These are phyloP conservation scores for Spheniscus mendiculus DNA, from an alignment of 2,113 vertebrate species.

Conservation along the genomic window DNA sequence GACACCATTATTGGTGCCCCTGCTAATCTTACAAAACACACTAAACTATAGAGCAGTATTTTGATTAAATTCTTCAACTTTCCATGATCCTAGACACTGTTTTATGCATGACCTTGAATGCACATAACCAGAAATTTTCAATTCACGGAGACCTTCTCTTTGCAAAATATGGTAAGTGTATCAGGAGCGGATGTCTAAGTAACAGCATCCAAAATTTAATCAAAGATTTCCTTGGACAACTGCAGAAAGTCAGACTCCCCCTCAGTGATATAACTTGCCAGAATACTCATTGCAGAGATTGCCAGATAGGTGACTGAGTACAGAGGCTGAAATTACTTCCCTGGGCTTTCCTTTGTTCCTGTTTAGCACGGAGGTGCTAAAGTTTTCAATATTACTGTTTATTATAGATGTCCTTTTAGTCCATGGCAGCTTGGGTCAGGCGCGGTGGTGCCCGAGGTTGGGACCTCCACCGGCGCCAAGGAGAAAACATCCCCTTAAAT, in stretches of 20 bases:
- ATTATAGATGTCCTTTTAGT: background rate
- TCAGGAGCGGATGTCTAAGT: conserved; percentile 44
- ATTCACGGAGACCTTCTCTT: conserved; percentile 51
- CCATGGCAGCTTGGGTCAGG: rapidly evolving
- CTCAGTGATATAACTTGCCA: conserved; percentile 22
- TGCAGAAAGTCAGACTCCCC: conserved; percentile 43
- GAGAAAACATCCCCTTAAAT: background rate
- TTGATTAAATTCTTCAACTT: conserved; percentile 68
- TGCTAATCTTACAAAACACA: conserved; percentile 43
- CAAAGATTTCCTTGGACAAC: conserved; percentile 51
- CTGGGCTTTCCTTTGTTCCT: conserved; percentile 42
- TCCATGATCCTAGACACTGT: conserved; percentile 4
- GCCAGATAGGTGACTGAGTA: conserved; percentile 51
- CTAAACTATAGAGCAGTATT: conserved; percentile 31
- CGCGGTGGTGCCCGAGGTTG: background rate
- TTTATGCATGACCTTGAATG: conserved; percentile 67
- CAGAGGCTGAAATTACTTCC: conserved; percentile 44
- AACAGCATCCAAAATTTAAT: conserved; percentile 59
- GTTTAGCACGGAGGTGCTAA: background rate
- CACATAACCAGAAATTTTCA: conserved; percentile 62
- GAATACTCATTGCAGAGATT: conserved; percentile 48
- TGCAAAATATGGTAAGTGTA: conserved; percentile 61
- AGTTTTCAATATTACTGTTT: conserved; percentile 9
- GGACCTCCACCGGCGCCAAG: background rate
- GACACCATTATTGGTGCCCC: conserved; percentile 41